Evolutionary conservation across 2,113 vertebrate species (phyloP), one percentile per base, ranked within the genome.

Genomic region (Pachypanchax playfairii): DNA sequence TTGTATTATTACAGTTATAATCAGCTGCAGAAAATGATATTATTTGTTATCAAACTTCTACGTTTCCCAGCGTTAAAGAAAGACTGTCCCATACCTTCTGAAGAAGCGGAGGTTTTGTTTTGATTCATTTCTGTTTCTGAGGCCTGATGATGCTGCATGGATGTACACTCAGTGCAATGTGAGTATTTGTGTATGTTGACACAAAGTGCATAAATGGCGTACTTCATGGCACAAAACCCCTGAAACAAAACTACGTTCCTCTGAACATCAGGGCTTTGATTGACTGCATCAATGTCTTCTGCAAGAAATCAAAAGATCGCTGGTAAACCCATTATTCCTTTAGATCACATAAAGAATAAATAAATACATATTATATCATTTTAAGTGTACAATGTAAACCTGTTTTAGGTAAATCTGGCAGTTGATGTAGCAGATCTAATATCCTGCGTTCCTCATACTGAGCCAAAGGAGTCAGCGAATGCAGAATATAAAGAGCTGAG

Each of bases 191-290:
- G 94, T 8, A 91, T 84, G 49, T 93, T 95, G 11, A 95, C 90
- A 71, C 94, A 97, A 44, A 99, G 92, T 33, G 96, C 96, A 22
- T 97, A 98, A 67, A 97, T 75, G 3, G 95, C 95, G 14, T 97
- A 98, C 77, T 98, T 99, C 92, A 98, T 95, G 84, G 95, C 96
- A 39, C 96, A 98, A 84, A 98, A 98, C 0, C 94, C 95, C 86
- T 84, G 94, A 67, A 95, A 98, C 67, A 98, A 88, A 0, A 92
- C 89, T 24, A 93, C 54, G 70, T 93, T 96, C 70, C 92, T 93
- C 57, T 89, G 89, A 26, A 79, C 91, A 22, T 62, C 88, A 35
- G 88, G 81, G 21, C 72, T 79, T n/a, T 73, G 79, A 14, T 56
- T 2, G 14, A 61, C 20, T 6, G 42, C 35, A 26, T 73, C 89